Evolutionary conservation across 2,113 vertebrate genomes (phyloP).

Genomic region (Rallus limicola): DNA sequence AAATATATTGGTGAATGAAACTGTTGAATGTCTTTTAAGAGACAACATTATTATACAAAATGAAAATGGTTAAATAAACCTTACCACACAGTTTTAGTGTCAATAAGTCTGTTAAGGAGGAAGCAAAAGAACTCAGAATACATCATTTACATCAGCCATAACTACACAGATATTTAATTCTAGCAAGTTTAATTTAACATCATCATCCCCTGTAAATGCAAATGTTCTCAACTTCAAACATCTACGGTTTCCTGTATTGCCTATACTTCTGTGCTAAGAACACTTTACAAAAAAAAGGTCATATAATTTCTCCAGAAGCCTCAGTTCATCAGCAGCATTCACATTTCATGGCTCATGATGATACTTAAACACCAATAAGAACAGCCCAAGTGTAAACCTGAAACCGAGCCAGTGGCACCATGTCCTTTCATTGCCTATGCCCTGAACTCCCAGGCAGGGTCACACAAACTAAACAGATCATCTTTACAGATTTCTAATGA

Average conservation of each 20-base stretch:
- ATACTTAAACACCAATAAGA: not conserved
- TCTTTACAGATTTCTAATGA: not conserved
- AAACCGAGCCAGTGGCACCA: not conserved
- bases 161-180: not conserved
- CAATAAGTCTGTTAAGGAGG: not conserved
- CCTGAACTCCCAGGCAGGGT: not conserved
- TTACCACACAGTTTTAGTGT: constrained; percentile 17
- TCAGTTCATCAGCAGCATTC: not conserved
- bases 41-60: not conserved
- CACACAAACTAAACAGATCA: not conserved
- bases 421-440: not conserved
- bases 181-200: not conserved
- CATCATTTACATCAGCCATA: not conserved
- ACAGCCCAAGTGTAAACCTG: not conserved
- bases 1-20: not conserved
- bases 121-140: constrained; percentile 14
- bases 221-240: not conserved
- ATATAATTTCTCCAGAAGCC: not conserved
- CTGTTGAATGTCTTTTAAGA: not conserved
- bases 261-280: not conserved
- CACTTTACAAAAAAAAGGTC: not conserved
- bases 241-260: not conserved
- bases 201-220: not conserved
- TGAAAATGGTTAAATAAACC: constrained; percentile 10
- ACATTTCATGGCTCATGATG: rapidly evolving